Conservation (phyloP, 1,140 invertebrate species). For the Meteorus sp. region DNA sequence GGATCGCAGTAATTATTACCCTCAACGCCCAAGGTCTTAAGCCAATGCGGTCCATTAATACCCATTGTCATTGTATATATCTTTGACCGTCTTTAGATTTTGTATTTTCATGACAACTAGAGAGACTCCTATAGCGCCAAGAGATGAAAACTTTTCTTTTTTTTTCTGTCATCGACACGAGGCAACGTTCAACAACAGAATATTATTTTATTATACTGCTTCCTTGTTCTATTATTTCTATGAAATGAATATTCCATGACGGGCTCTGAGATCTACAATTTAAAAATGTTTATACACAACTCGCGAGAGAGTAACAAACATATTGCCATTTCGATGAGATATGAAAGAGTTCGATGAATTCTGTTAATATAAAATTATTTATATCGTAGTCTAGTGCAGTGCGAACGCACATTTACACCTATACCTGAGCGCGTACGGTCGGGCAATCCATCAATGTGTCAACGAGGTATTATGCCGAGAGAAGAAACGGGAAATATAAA, state of each 20-base stretch:
- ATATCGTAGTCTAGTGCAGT: too few species aligned
- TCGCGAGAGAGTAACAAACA: too few species aligned
- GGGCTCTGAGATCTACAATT: too few species aligned
- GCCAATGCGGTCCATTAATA: conserved; percentile 10
- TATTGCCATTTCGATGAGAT: too few species aligned
- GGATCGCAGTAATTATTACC: conserved; percentile 26
- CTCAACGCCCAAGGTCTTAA: conserved; percentile 16
- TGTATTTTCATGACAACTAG: not conserved
- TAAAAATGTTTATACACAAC: too few species aligned
- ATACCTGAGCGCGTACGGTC: conserved; percentile 27
- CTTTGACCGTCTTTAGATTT: not conserved
- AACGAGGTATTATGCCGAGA: conserved; percentile 44
- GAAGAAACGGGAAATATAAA: conserved; percentile 4
- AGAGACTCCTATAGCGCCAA: not conserved
- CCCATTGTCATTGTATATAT: conserved; percentile 3
- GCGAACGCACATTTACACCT: conserved; percentile 19
- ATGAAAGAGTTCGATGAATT: too few species aligned
- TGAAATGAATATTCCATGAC: too few species aligned
- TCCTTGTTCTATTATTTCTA: too few species aligned
- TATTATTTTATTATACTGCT: too few species aligned
- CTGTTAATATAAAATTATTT: too few species aligned
- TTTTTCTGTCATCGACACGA: not conserved
- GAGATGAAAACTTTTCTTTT: not conserved
- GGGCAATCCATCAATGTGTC: conserved; percentile 55
- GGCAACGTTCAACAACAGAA: not conserved